Percentiles rank a stretch among this genome's conserved stretches.
Conservation (phyloP, 2,797 vertebrate genomes). For the Melanotaenia maccullochi region DNA sequence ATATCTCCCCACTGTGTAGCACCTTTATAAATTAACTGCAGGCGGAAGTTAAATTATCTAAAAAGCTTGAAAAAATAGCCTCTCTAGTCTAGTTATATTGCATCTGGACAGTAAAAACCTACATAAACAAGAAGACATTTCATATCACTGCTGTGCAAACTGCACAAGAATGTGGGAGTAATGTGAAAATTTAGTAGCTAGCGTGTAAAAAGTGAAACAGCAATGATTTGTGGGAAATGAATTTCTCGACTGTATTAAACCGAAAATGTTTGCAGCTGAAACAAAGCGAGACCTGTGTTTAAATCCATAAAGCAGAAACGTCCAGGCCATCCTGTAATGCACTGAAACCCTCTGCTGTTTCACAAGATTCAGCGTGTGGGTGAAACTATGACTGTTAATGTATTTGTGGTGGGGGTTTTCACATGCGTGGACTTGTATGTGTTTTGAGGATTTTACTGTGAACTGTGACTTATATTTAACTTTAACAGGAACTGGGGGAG, state of each 20-base stretch:
- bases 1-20: background rate
- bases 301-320: slow-evolving; percentile 1
- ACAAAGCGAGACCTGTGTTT: background rate
- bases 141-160: slow-evolving; percentile 16
- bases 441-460: slow-evolving; percentile 31
- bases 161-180: slow-evolving; percentile 25
- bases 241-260: slow-evolving; percentile 9
- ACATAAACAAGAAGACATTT: background rate
- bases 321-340: background rate
- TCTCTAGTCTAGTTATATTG: background rate
- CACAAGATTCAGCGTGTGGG: slow-evolving; percentile 24
- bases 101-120: background rate
- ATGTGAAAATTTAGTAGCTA: slow-evolving; percentile 27
- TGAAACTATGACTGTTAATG: slow-evolving; percentile 45
- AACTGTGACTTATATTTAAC: slow-evolving; percentile 6
- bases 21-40: background rate
- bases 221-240: slow-evolving; percentile 14
- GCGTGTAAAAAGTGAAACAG: slow-evolving; percentile 10
- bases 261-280: background rate
- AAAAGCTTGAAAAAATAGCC: background rate
- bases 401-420: slow-evolving; percentile 14
- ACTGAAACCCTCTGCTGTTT: slow-evolving; percentile 32
- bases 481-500: slow-evolving; percentile 1
- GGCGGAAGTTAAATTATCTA: background rate
- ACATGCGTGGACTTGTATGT: slow-evolving; percentile 38